Evolutionary conservation across 2,113 vertebrate species (phyloP), one percentile per base, ranked within the genome.

Genomic region (Acanthisitta chloris): DNA sequence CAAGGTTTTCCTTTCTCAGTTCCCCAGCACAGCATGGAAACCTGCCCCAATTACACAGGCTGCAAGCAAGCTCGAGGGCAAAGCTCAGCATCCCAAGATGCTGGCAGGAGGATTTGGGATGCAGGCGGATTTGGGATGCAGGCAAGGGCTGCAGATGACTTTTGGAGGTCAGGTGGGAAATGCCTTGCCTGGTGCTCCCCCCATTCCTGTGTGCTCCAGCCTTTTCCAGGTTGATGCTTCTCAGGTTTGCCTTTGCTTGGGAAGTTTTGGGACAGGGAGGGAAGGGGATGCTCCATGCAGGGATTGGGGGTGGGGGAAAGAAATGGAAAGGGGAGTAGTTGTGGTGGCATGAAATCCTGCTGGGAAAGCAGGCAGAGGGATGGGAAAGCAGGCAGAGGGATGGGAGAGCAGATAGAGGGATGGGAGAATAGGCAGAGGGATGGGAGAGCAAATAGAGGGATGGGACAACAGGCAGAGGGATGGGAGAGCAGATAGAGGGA

Each of bases 41-140:
- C 55, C 86, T 93, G 92, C 20, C 91, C 92, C 88, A 86, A 10
- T 97, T 92, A 81, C 90, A 52, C 49, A 2, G 42, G 51, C 65
- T 88, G 88, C 69, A 87, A 91, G 1, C 24, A 67, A 78, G 88
- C 91, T 84, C 4, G n/a, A 94, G 91, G 88, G 90, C 58, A 91
- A 84, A 73, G 65, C 71, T 93, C 70, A 17, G 59, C 86, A 81
- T 77, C 55, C 77, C 43, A 12, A 61, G 86, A 8, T 90, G 64
- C 85, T 73, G 94, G 76, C 90, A 88, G 79, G 62, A 95, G 72
- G 67, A 88, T 31, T 59, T 7, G 9, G 79, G 79, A 65, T 73
- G 67, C 12, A 2, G 77, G n/a, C 1, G 2, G n/a, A n/a, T n/a
- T n/a, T n/a, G n/a, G n/a, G n/a, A n/a, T n/a, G n/a, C n/a, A n/a